These are phyloP conservation scores for Nycteola revayana DNA, from an alignment of 2,888 invertebrate species.

Conservation along the genomic window DNA sequence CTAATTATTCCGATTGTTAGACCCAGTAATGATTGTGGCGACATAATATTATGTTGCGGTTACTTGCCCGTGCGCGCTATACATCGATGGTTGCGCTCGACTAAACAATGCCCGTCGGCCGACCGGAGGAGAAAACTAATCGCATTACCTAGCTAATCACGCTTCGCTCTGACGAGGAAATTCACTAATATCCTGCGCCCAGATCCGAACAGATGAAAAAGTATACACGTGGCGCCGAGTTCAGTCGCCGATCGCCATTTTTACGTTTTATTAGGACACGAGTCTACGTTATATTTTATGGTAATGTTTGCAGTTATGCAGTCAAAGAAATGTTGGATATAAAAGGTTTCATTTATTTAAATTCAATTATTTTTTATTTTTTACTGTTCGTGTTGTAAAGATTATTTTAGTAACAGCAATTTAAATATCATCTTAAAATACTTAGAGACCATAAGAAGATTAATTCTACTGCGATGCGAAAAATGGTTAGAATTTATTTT, in stretches of 20 bases:
- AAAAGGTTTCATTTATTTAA: no score
- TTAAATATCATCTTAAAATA: no score
- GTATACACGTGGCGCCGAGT: slow-evolving; percentile 21
- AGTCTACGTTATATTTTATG: no score
- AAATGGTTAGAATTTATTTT: no score
- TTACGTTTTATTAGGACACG: no score
- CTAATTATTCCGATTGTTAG: slow-evolving; percentile 31
- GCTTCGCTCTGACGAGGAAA: slow-evolving; percentile 84
- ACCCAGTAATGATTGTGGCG: slow-evolving; percentile 21
- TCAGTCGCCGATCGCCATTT: neutral
- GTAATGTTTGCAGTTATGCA: no score
- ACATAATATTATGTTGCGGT: slow-evolving; percentile 6
- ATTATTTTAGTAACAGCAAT: no score
- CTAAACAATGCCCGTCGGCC: slow-evolving; percentile 43
- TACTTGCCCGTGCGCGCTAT: slow-evolving; percentile 14
- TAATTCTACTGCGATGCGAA: no score
- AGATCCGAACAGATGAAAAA: slow-evolving; percentile 57
- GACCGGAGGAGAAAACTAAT: slow-evolving; percentile 64
- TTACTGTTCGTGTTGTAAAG: no score
- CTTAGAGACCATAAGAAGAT: no score
- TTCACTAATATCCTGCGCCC: slow-evolving; percentile 85
- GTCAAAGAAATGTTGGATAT: no score
- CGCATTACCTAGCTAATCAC: slow-evolving; percentile 86
- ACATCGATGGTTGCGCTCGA: slow-evolving; percentile 28
- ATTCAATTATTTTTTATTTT: no score